Conservation (phyloP, 2,888 invertebrate species). For the Trichopoda pennipes region DNA sequence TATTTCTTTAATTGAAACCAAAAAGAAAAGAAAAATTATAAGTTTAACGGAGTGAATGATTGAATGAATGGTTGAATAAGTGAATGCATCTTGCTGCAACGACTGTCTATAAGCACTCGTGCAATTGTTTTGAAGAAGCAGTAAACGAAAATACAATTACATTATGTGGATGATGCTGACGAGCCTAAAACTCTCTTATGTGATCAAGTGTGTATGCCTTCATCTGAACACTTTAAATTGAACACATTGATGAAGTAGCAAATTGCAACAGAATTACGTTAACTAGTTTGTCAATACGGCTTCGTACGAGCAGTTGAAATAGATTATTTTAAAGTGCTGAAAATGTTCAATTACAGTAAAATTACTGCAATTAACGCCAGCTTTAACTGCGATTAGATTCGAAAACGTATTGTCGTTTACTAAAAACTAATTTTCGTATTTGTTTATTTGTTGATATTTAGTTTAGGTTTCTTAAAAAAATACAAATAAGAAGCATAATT, state of each 20-base stretch:
- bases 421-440: too few species aligned
- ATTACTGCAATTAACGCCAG: too few species aligned
- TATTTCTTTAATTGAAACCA: slow-evolving; percentile 54
- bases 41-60: slow-evolving; percentile 33
- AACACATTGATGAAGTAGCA: slow-evolving; percentile 36
- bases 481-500: too few species aligned
- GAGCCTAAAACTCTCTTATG: slow-evolving; percentile 7
- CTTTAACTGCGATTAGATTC: too few species aligned
- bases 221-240: slow-evolving; percentile 16
- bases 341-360: too few species aligned
- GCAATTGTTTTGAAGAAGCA: not conserved
- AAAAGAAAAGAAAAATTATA: slow-evolving; percentile 16
- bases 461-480: too few species aligned
- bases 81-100: slow-evolving; percentile 21
- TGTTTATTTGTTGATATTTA: too few species aligned
- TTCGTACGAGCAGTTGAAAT: too few species aligned
- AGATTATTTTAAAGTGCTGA: too few species aligned
- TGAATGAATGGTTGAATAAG: not conserved
- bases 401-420: too few species aligned
- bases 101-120: not conserved
- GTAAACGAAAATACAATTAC: slow-evolving; percentile 28
- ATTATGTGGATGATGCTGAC: slow-evolving; percentile 1
- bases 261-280: slow-evolving; percentile 21
- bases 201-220: slow-evolving; percentile 42
- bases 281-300: too few species aligned